Evolutionary conservation across 2,888 invertebrate genomes (phyloP), one percentile per base, ranked within the genome.

Genomic region (Erynnis tages): DNA sequence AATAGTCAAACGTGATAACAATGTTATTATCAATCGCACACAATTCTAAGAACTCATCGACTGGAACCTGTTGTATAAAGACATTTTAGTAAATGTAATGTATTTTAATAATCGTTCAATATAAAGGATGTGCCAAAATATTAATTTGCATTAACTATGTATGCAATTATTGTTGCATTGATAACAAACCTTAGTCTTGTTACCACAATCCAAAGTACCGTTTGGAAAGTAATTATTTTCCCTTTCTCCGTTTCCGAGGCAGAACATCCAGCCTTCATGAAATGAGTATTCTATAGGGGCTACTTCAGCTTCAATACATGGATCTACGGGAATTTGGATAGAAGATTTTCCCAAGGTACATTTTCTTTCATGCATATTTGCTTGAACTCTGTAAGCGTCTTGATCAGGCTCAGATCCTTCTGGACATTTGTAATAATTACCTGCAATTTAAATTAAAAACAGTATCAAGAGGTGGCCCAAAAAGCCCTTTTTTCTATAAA

Each of bases 181-280:
- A n/a, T 0, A 16, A 46, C 60, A 52, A 63, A 83, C 89, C 73
- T 85, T 87, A 1, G 80, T 76, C 69, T 85, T 89, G 58, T 82
- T 79, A 2, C 89, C 89, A 59, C 89, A 89, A 58, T 89, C 89
- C 47, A 89, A 67, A 21, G 88, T 86, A 1, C 89, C 89, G 54
- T 89, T 89, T 55, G 75, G 76, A 49, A 85, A 88, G 56, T 88
- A 88, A 59, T 84, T 87, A 45, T 80, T 83, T 56, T 88, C 89
- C 47, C 89, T 72, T 30, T 89, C 89, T 2, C 87, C 89, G 56
- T 78, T 83, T 1, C 89, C 89, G 8, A 89, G 73, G 54, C 89
- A 89, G 59, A 89, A 88, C 85, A 83, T 83, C 89, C 89, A 89
- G 4, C 89, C 89, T 63, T 88, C 88, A 40, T 82, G 75, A 57